Evolutionary conservation across 2,113 vertebrate species (phyloP).

Genomic region (Vulpes vulpes): DNA sequence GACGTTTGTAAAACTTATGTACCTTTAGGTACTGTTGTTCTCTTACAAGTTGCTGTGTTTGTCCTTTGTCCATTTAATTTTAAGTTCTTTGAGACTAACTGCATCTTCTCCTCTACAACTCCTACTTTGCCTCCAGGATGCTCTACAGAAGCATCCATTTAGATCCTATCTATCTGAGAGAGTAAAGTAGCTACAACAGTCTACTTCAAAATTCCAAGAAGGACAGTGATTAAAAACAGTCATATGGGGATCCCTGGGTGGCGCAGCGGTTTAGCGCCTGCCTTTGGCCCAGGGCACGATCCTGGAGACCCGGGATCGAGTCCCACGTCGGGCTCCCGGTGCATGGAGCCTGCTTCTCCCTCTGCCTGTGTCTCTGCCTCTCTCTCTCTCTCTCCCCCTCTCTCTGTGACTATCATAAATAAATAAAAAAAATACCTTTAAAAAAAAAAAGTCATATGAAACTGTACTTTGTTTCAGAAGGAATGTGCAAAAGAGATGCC

Average conservation of each 20-base stretch:
- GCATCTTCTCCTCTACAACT: background rate
- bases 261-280: too few relatives aligned
- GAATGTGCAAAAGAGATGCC: constrained; percentile 50
- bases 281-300: too few relatives aligned
- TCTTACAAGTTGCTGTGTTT: background rate
- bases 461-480: constrained; percentile 61
- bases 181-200: background rate
- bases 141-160: background rate
- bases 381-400: too few relatives aligned
- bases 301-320: too few relatives aligned
- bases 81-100: background rate
- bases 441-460: constrained; percentile 39
- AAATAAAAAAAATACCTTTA: too few relatives aligned
- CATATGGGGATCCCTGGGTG: background rate
- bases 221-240: background rate
- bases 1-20: background rate
- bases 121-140: background rate
- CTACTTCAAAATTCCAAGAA: background rate
- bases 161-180: background rate
- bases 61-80: background rate
- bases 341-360: too few relatives aligned
- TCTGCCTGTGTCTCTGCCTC: too few relatives aligned
- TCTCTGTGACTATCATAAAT: too few relatives aligned
- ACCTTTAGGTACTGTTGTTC: background rate
- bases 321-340: too few relatives aligned